Base-by-base conservation (phyloP, 37 sponge, comb jelly and placozoan species). In the Ephydatia muelleri region DNA sequence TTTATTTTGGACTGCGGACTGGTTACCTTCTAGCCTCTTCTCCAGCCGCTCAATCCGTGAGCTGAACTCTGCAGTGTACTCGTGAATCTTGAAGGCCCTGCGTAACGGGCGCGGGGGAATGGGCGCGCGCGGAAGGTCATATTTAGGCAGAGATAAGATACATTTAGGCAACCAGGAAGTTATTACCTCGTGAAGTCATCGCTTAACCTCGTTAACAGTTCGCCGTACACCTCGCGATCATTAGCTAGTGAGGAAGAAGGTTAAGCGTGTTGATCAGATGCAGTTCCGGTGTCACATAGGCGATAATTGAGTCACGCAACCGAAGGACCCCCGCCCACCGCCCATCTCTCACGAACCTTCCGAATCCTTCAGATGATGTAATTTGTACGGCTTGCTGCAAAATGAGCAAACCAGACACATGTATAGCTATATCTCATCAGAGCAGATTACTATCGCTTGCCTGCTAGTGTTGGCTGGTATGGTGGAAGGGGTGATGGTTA, bases 11-110 rank as follows among this genome's bases (percentile, higher is more conserved):
- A n/a, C n/a, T n/a, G n/a, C n/a, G n/a, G n/a, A n/a, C n/a, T n/a
- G n/a, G n/a, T n/a, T 78, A 82, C 89, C 80, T 83, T 88, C 68
- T 5, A 88, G n/a, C 49, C 79, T 73, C 25, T 28, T 77, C 72
- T 88, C 84, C 75, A 88, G 49, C 22, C 49, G 49, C 23, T 38
- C 19, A 70, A 88, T 73, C 35, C 80, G 26, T 29, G 29, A 37
- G 9, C 67, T 72, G 38, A 88, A 77, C 35, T 88, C 72, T 16
- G 25, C 12, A 23, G 30, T 57, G 43, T 83, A 88, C n/a, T 88
- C 84, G 6, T 69, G 49, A 5, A 83, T 83, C 79, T 88, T 82
- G 67, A 88, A 88, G 5, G 89, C 84, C 77, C 83, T 88, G 84
- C n/a, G n/a, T n/a, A n/a, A n/a, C n/a, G n/a, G n/a, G n/a, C n/a